phyloP scores from a whole-genome alignment of 2,888 invertebrate species.

The Dasysyrphus tricinctus region DNA sequence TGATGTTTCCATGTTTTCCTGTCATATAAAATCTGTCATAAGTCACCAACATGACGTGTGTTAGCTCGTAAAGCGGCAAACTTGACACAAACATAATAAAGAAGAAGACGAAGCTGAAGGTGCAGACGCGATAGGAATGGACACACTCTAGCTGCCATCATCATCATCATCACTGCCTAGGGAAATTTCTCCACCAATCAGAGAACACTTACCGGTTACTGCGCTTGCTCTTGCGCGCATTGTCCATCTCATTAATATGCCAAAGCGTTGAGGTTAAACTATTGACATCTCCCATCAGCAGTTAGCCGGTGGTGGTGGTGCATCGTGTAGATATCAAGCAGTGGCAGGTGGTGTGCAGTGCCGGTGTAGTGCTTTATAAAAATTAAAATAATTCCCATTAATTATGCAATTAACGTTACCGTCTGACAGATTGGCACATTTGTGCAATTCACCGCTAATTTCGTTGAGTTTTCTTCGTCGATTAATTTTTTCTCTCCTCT shows the following conservation, averaged over 20 bases:
- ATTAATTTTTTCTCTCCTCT: slow-evolving; percentile 44
- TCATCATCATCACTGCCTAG: slow-evolving; percentile 40
- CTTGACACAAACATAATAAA: slow-evolving; percentile 62
- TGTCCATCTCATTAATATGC: slow-evolving; percentile 65
- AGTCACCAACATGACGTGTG: slow-evolving; percentile 67
- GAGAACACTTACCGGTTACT: slow-evolving; percentile 31
- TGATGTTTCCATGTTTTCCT: slow-evolving; percentile 62
- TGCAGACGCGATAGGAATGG: not conserved
- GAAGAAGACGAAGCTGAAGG: not conserved
- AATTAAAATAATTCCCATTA: slow-evolving; percentile 75
- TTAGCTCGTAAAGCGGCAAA: slow-evolving; percentile 65
- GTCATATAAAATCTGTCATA: slow-evolving; percentile 74
- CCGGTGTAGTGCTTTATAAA: slow-evolving; percentile 39
- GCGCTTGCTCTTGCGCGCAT: slow-evolving; percentile 38
- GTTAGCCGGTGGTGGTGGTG: slow-evolving; percentile 35
- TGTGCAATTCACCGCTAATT: slow-evolving; percentile 75
- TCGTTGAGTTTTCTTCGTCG: slow-evolving; percentile 64
- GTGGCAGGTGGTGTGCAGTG: not conserved
- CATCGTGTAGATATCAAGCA: not conserved
- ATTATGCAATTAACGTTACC: slow-evolving; percentile 75
- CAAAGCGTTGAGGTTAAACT: slow-evolving; percentile 65
- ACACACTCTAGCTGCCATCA: slow-evolving; percentile 42
- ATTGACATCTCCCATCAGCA: slow-evolving; percentile 59
- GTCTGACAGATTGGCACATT: slow-evolving; percentile 73
- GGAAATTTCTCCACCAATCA: slow-evolving; percentile 69